Evolutionary conservation across 2,888 invertebrate genomes (phyloP).

Genomic region (Thecocarcelia acutangulata): DNA sequence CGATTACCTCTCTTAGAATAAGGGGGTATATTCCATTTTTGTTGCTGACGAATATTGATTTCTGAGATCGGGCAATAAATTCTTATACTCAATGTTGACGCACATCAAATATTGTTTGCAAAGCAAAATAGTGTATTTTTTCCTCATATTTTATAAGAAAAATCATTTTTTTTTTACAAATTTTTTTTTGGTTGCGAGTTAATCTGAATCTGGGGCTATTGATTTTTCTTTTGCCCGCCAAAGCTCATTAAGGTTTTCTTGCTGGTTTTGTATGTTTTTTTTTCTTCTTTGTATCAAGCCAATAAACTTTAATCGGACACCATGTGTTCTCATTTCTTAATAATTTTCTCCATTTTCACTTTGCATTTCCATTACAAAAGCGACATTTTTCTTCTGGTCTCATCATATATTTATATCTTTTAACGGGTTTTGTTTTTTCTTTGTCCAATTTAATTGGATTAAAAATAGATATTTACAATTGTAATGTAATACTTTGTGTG

Average conservation of each 20-base stretch:
- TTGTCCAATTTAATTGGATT: constrained; percentile 60
- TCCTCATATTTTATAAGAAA: too few relatives aligned
- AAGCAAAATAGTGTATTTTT: too few relatives aligned
- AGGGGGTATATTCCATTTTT: too few relatives aligned
- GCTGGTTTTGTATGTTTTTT: not conserved
- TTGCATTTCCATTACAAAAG: not conserved
- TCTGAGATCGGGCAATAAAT: too few relatives aligned
- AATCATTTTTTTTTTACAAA: too few relatives aligned
- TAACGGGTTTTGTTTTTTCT: constrained; percentile 7
- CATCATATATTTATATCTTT: not conserved
- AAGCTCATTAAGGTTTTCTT: not conserved
- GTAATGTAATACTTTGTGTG: constrained; percentile 46
- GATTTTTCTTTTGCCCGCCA: not conserved
- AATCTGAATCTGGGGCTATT: not conserved
- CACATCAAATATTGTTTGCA: too few relatives aligned
- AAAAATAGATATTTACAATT: constrained; percentile 56
- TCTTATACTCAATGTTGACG: too few relatives aligned
- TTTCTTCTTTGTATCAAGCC: not conserved
- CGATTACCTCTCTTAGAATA: too few relatives aligned
- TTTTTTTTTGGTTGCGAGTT: too few relatives aligned
- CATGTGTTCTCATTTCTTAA: constrained; percentile 7
- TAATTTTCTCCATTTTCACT: not conserved
- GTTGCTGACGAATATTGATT: too few relatives aligned
- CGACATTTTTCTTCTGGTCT: not conserved
- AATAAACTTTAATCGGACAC: constrained; percentile 31